phyloP scores from a whole-genome alignment of 2,888 invertebrate species.

The Tromatobia lineatoria region DNA sequence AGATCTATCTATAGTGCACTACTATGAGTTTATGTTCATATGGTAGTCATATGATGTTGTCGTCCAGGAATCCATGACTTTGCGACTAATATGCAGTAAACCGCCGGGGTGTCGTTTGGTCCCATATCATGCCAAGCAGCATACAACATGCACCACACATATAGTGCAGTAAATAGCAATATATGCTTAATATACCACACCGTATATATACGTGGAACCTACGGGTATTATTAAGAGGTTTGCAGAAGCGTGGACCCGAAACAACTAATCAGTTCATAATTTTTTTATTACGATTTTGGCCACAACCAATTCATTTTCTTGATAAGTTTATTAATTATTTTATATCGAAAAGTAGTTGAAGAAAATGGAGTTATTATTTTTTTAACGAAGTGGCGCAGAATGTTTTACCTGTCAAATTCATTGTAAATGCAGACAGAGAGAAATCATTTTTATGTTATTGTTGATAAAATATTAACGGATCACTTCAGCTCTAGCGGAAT shows the following conservation, averaged over 20 bases:
- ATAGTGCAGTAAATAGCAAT: slow-evolving; percentile 17
- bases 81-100: slow-evolving; percentile 73
- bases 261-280: neutral
- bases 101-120: slow-evolving; percentile 41
- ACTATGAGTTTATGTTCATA: slow-evolving; percentile 3
- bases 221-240: slow-evolving; percentile 72
- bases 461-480: neutral
- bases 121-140: slow-evolving; percentile 21
- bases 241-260: neutral
- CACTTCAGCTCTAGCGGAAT: neutral
- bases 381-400: no score
- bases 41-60: slow-evolving; percentile 40
- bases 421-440: no score
- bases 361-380: no score
- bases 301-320: no score
- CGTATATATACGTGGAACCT: slow-evolving; percentile 40
- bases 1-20: slow-evolving; percentile 10
- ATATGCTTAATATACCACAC: slow-evolving; percentile 39
- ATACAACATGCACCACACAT: neutral
- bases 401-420: no score
- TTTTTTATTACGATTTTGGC: slow-evolving; percentile 17
- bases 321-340: no score
- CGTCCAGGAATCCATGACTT: slow-evolving; percentile 69
- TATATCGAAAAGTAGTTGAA: no score
- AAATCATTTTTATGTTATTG: no score